Evolutionary conservation across 2,888 invertebrate genomes (phyloP), one percentile per base, ranked within the genome.

Genomic region (Megalurothrips usitatus): DNA sequence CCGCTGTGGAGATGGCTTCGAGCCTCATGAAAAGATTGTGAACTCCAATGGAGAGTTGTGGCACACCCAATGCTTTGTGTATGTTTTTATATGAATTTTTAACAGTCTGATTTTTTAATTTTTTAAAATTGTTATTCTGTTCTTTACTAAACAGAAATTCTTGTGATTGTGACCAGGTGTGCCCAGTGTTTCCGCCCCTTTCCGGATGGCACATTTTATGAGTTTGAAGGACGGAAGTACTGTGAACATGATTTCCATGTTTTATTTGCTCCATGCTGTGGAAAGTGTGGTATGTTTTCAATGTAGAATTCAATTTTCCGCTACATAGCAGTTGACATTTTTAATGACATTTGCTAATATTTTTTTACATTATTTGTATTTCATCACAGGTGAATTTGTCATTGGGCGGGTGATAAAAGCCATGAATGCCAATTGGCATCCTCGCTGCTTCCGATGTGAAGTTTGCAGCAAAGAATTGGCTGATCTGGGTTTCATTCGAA

Each of bases 1-100:
- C 86, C 94, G 98, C 82, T 99, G 99, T 88, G 93, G 94, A 83
- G 98, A 98, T 86, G 97, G 97, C 8, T 99, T 99, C 88, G 96
- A 96, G 85, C 91, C 96, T 28, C 94, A 97, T 87, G 99, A 99
- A 87, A 98, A 99, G 88, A 99, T 99, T 86, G 98, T 99, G 82
- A 99, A 99, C 88, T 97, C 98, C 0, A 96, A 96, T 86, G 99
- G 99, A 81, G 98, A 99, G 88, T 91, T 99, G 78, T 99, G 98
- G 98, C 99, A 99, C 89, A 96, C 96, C 9, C 95, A 97, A 85
- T 99, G 99, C 88, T 99, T 99, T 91, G 99, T 99, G 97, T 99
- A 90, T 92, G 94, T 91, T 84, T 52, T 81, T 78, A 81, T 75
- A n/a, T 68, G 3, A 26, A 11, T 68, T 23, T 80, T 12, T 58